These are phyloP conservation scores for Pseudoatta argentina DNA, from an alignment of 1,140 invertebrate genomes.

Conservation along the genomic window DNA sequence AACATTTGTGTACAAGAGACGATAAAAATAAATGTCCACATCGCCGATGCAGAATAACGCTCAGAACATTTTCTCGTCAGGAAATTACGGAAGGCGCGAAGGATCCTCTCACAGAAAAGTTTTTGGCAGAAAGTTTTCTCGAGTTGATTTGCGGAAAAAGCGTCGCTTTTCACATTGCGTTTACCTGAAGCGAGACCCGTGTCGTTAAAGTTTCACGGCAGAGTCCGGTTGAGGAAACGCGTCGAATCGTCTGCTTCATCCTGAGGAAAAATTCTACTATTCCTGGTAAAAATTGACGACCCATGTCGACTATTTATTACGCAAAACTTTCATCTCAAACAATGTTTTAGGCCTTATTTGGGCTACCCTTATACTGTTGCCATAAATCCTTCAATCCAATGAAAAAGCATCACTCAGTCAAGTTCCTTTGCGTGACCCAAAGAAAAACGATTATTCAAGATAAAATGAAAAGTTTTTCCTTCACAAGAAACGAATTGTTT, in stretches of 20 bases:
- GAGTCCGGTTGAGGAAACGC: background rate
- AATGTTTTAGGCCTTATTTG: conserved; percentile 66
- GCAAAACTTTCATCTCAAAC: conserved; percentile 76
- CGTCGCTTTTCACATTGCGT: conserved; percentile 18
- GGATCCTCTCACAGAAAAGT: background rate
- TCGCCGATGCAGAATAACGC: background rate
- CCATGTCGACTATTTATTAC: conserved; percentile 66
- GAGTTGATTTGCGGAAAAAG: background rate
- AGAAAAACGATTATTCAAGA: conserved; percentile 32
- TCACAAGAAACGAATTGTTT: background rate
- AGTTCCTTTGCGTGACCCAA: background rate
- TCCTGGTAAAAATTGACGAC: conserved; percentile 50
- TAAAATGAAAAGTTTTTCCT: background rate
- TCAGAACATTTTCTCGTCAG: background rate
- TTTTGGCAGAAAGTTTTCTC: conserved; percentile 7
- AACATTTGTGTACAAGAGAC: background rate
- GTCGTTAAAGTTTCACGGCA: conserved; percentile 61
- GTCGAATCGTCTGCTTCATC: background rate
- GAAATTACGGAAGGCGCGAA: conserved; percentile 4
- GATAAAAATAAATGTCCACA: conserved; percentile 23
- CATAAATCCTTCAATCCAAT: conserved; percentile 70
- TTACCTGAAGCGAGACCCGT: conserved; percentile 37
- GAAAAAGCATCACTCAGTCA: conserved; percentile 52
- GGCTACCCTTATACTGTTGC: background rate
- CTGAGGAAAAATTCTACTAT: conserved; percentile 53